Conservation (phyloP, 2,888 invertebrate species). For the Merodon equestris region DNA sequence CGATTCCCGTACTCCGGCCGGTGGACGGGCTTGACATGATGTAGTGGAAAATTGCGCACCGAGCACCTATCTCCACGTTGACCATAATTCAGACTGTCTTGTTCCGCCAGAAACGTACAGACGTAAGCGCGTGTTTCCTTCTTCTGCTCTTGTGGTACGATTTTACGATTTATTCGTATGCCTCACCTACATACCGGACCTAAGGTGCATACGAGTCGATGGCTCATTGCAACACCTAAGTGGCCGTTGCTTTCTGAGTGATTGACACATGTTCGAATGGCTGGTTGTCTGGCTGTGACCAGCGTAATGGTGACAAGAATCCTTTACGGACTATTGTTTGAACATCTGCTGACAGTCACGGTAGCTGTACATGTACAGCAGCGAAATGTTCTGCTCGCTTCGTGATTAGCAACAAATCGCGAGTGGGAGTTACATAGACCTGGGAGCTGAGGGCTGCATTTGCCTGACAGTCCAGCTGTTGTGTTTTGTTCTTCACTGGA, state of each 20-base stretch:
- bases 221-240: slow-evolving; percentile 61
- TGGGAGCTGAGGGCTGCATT: slow-evolving; percentile 34
- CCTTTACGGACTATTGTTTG: slow-evolving; percentile 39
- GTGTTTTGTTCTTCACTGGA: slow-evolving; percentile 6
- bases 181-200: slow-evolving; percentile 46
- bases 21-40: slow-evolving; percentile 59
- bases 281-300: slow-evolving; percentile 49
- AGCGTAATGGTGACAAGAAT: slow-evolving; percentile 12
- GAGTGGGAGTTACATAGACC: slow-evolving; percentile 41
- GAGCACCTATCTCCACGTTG: slow-evolving; percentile 57
- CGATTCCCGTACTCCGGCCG: slow-evolving; percentile 37
- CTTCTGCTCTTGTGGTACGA: slow-evolving; percentile 55
- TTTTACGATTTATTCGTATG: slow-evolving; percentile 27
- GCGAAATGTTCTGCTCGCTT: slow-evolving; percentile 28
- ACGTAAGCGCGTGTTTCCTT: slow-evolving; percentile 51
- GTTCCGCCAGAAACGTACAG: slow-evolving; percentile 59
- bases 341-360: slow-evolving; percentile 59
- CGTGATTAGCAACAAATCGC: slow-evolving; percentile 51
- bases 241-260: slow-evolving; percentile 41
- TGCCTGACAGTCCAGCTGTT: slow-evolving; percentile 40
- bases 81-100: slow-evolving; percentile 63
- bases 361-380: slow-evolving; percentile 23
- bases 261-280: slow-evolving; percentile 66
- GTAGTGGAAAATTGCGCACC: slow-evolving; percentile 62
- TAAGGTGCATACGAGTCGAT: slow-evolving; percentile 51